These are phyloP conservation scores for Phocoena phocoena DNA, from an alignment of 2,113 vertebrate species.

Conservation along the genomic window DNA sequence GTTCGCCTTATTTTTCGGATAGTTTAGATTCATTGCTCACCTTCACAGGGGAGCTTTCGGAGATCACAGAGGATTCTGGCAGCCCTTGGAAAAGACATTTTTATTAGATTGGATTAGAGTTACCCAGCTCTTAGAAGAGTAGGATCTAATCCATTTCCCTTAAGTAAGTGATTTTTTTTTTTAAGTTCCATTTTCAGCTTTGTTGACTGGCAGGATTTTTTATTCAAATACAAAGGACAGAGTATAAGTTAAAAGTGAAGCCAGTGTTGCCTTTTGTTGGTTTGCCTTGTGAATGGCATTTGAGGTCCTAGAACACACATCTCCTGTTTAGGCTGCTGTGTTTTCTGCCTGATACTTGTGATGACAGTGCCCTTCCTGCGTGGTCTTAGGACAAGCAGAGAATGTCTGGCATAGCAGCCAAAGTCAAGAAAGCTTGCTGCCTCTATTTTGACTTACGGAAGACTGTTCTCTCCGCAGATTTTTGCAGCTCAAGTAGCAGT, in stretches of 20 bases:
- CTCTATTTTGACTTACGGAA: conserved; percentile 56
- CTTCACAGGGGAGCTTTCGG: conserved; percentile 50
- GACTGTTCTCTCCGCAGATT: conserved; percentile 85
- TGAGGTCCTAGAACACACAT: conserved; percentile 16
- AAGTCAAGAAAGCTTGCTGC: conserved; percentile 47
- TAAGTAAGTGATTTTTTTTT: conserved; percentile 81
- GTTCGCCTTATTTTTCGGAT: conserved; percentile 47
- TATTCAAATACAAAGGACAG: conserved; percentile 11
- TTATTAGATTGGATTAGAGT: conserved; percentile 66
- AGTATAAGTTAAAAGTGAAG: conserved; percentile 34
- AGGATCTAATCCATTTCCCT: conserved; percentile 65
- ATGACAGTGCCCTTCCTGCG: neutral
- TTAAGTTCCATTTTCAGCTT: conserved; percentile 52
- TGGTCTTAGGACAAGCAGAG: conserved; percentile 12
- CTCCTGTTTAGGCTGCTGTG: neutral
- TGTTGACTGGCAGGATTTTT: conserved; percentile 45
- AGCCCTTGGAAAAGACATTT: conserved; percentile 67
- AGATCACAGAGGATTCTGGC: conserved; percentile 27
- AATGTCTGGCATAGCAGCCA: neutral
- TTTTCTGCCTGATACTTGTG: conserved; percentile 47
- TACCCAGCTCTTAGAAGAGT: conserved; percentile 69
- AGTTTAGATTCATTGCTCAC: conserved; percentile 49
- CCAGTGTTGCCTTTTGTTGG: conserved; percentile 44
- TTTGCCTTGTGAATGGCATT: conserved; percentile 32
- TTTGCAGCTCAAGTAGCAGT: conserved; percentile 90